Base-by-base conservation (phyloP, 37 sponge, comb jelly and placozoan genomes). In the Spongilla lacustris region DNA sequence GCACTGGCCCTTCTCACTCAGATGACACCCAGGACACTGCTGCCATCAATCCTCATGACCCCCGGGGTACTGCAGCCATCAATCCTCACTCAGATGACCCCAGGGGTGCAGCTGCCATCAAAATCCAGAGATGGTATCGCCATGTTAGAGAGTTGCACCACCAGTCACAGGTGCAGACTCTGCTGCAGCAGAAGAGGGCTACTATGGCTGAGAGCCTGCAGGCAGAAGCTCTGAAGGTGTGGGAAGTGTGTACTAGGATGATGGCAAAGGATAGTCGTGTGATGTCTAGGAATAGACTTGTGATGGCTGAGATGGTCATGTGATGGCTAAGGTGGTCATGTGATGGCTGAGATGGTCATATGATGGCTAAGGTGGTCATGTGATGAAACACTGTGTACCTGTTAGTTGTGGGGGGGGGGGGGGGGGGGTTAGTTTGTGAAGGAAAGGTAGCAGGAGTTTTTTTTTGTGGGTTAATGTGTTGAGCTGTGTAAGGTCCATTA, bases 121-220 rank as follows among this genome's bases (percentile, higher is more conserved):
- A 66, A 49, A 88, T 91, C 32, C 89, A 91, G 78, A 26, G 82
- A 12, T 88, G 92, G 95, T 88, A 89, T 69, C 77, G 91, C 3
- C 79, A 71, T 58, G 24, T 29, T 25, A 30, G 67, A 13, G 10
- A 75, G 37, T 38, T 46, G 71, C 13, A 9, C 23, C 74, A 36
- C 68, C 49, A 26, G 31, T 69, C 77, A 21, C 73, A 81, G 72
- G 81, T 78, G 32, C 77, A 73, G 58, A 50, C 69, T n/a, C 68
- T 91, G 67, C 69, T 91, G 58, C 27, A 50, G 38, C 50, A 84
- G 34, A 90, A 94, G 86, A 84, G 46, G 36, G 70, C 30, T 22
- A 75, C 90, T 11, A 48, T 88, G 66, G 79, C 82, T 67, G 75
- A 77, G 69, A 94, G 92, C 58, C 77, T 73, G 66, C n/a, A 67